Conservation (phyloP, 2,113 vertebrate species). For the Taxidea taxus region DNA sequence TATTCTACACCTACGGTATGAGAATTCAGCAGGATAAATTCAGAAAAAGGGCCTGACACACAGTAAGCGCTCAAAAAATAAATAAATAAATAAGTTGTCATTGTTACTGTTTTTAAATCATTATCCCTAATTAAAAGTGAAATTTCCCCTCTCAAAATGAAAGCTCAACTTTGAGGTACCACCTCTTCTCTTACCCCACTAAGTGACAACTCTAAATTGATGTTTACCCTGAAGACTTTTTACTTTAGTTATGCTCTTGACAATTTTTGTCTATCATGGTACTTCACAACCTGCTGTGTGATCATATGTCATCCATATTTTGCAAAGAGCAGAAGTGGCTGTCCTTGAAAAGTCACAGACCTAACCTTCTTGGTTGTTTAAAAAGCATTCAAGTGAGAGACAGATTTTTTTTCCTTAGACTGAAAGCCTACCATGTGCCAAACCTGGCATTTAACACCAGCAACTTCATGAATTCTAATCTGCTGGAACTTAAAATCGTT, state of each 20-base stretch:
- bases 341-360: background rate
- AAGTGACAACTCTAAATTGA: background rate
- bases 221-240: background rate
- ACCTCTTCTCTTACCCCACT: background rate
- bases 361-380: background rate
- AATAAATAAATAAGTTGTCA: background rate
- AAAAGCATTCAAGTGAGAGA: background rate
- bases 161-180: background rate
- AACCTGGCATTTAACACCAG: background rate
- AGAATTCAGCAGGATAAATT: background rate
- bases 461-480: conserved; percentile 2
- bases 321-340: conserved; percentile 17
- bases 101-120: background rate
- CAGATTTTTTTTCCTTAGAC: background rate
- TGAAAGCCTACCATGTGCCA: background rate
- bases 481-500: background rate
- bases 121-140: background rate
- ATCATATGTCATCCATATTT: background rate
- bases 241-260: background rate
- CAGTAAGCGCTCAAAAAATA: background rate
- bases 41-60: background rate
- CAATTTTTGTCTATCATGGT: background rate
- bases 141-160: background rate
- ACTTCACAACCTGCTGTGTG: background rate
- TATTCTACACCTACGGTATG: background rate